Evolutionary conservation across 1,140 invertebrate genomes (phyloP).

Genomic region (Grapholita molesta): DNA sequence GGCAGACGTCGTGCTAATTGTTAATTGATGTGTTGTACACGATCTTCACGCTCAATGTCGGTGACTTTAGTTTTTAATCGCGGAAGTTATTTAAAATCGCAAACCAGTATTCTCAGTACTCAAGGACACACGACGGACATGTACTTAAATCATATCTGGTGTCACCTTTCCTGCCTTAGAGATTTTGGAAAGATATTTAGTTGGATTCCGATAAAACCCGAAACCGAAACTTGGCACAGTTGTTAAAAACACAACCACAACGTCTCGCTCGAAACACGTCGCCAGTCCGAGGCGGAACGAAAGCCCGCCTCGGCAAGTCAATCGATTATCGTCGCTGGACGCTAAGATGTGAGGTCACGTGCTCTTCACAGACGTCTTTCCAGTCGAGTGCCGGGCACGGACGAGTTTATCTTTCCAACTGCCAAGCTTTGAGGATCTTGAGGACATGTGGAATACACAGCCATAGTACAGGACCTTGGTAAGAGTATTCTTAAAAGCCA

Average conservation of each 20-base stretch:
- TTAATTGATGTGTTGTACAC: background rate
- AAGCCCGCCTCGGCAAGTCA: background rate
- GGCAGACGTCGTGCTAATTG: background rate
- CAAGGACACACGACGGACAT: no score
- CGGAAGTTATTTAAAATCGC: background rate
- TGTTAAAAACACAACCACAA: background rate
- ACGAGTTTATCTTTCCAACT: no score
- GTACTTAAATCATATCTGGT: no score
- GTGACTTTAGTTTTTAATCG: background rate
- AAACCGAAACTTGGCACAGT: background rate
- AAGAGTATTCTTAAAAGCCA: no score
- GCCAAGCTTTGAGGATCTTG: no score
- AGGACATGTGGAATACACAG: no score
- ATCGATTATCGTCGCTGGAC: background rate
- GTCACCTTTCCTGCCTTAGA: no score
- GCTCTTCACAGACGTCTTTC: background rate
- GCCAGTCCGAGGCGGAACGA: background rate
- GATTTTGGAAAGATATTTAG: background rate
- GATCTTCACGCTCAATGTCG: background rate
- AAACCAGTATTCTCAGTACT: background rate
- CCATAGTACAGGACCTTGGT: no score
- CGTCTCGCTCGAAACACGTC: background rate
- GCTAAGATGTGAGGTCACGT: background rate
- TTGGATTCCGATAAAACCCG: no score
- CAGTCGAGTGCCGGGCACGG: background rate